Evolutionary conservation across 2,113 vertebrate genomes (phyloP).

Genomic region (Dipodomys ordii): DNA sequence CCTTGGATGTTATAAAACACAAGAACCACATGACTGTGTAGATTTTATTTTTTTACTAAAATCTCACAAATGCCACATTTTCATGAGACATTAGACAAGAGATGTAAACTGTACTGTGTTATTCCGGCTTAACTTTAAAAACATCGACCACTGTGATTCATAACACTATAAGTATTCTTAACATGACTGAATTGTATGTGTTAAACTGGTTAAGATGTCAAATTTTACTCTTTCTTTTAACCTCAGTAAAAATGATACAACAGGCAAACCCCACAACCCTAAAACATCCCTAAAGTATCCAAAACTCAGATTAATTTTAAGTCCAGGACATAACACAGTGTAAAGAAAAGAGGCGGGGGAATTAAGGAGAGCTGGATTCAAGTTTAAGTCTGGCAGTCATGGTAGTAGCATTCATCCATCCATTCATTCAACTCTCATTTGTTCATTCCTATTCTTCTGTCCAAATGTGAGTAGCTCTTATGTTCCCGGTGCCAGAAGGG

Average conservation of each 20-base stretch:
- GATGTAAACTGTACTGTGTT: neutral
- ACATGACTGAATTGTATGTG: neutral
- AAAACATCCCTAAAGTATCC: neutral
- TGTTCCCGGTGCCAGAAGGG: neutral
- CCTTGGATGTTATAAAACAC: slow-evolving; percentile 38
- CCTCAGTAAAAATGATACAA: neutral
- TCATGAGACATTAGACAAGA: neutral
- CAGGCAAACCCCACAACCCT: neutral
- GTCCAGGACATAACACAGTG: neutral
- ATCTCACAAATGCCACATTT: neutral
- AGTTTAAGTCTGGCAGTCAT: neutral
- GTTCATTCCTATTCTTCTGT: neutral
- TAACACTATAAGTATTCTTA: no score
- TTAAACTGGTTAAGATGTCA: neutral
- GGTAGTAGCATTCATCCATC: neutral
- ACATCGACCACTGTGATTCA: neutral
- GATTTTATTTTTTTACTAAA: neutral
- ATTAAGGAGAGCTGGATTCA: neutral
- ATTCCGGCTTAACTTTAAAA: slow-evolving; percentile 52
- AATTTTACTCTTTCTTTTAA: neutral
- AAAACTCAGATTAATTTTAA: neutral
- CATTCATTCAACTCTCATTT: no score
- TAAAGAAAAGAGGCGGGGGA: neutral
- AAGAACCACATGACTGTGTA: neutral
- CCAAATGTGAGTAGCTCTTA: neutral